Percentiles rank a stretch among this genome's conserved stretches.
Evolutionary conservation across 1,140 invertebrate genomes (phyloP).

Genomic region (Aleiodes sp.): DNA sequence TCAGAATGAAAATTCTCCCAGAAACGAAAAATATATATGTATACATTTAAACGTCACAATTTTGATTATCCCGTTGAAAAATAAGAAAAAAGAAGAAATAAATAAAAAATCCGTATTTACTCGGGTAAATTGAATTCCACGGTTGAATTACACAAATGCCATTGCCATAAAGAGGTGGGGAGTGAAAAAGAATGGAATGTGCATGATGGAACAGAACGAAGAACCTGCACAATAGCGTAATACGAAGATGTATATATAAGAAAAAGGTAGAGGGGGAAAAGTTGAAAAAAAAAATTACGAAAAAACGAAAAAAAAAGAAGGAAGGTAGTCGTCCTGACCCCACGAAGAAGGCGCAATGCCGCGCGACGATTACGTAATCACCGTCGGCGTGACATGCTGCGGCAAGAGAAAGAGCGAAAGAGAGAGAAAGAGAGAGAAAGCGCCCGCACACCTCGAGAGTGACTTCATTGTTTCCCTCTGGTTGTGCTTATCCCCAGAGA

Average conservation of each 20-base stretch:
- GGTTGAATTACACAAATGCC: neutral
- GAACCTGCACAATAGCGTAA: conserved; percentile 11
- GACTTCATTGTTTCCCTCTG: neutral
- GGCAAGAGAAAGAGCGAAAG: too few species aligned
- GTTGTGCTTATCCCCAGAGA: neutral
- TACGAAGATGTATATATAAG: conserved; percentile 15
- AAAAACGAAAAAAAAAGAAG: neutral
- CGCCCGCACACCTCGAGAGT: neutral
- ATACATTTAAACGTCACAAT: too few species aligned
- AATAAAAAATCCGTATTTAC: too few species aligned
- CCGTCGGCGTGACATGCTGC: conserved; percentile 20
- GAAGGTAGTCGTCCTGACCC: conserved; percentile 17
- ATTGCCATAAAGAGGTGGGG: conserved; percentile 31
- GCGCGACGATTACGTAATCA: conserved; percentile 36
- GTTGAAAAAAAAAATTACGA: neutral
- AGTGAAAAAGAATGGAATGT: conserved; percentile 26
- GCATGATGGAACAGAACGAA: conserved; percentile 35
- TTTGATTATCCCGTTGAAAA: neutral
- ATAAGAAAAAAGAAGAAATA: neutral
- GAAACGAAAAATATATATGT: neutral
- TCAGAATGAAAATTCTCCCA: neutral
- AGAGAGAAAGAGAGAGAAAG: too few species aligned
- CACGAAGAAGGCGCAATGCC: conserved; percentile 22
- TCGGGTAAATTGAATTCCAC: conserved; percentile 10
- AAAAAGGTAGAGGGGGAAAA: too few species aligned